These are phyloP conservation scores for Mesocentrotus franciscanus DNA, from an alignment of 53 echinoderm and acorn worm species.

Conservation along the genomic window DNA sequence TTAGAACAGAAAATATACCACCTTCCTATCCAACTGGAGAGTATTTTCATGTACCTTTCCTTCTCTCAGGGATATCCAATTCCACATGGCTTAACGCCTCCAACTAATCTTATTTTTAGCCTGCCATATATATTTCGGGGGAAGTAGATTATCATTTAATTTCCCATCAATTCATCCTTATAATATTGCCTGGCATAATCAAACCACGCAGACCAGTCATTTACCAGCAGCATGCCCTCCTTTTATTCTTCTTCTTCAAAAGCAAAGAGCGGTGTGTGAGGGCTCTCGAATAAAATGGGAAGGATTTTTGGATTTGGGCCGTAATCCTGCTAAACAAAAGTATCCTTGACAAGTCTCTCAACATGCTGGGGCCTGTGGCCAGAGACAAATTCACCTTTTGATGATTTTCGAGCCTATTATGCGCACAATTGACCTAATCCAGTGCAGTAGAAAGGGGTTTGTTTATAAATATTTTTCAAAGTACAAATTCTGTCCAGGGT, in stretches of 20 bases:
- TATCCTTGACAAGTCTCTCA: constrained; percentile 16
- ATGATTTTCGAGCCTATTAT: background rate
- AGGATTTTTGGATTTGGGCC: constrained; percentile 32
- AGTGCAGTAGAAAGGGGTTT: background rate
- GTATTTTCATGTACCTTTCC: background rate
- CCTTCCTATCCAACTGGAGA: background rate
- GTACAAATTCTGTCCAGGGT: background rate
- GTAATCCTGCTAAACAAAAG: constrained; percentile 22
- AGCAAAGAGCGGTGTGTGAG: constrained; percentile 3
- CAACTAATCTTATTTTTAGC: constrained; percentile 10
- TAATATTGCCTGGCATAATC: background rate
- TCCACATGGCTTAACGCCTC: constrained; percentile 27
- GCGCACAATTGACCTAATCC: background rate
- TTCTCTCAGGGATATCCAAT: constrained; percentile 10
- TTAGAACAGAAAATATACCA: background rate
- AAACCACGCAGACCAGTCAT: background rate
- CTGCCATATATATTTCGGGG: constrained; percentile 2
- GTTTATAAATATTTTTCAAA: background rate
- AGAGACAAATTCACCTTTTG: background rate
- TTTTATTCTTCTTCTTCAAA: background rate
- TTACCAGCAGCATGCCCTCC: background rate
- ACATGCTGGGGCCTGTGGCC: background rate
- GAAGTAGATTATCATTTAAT: constrained; percentile 65
- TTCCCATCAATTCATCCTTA: constrained; percentile 47
- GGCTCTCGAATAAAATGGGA: constrained; percentile 13